These are phyloP conservation scores for Meiosimyza decipiens DNA, from an alignment of 2,888 invertebrate genomes.

Conservation along the genomic window DNA sequence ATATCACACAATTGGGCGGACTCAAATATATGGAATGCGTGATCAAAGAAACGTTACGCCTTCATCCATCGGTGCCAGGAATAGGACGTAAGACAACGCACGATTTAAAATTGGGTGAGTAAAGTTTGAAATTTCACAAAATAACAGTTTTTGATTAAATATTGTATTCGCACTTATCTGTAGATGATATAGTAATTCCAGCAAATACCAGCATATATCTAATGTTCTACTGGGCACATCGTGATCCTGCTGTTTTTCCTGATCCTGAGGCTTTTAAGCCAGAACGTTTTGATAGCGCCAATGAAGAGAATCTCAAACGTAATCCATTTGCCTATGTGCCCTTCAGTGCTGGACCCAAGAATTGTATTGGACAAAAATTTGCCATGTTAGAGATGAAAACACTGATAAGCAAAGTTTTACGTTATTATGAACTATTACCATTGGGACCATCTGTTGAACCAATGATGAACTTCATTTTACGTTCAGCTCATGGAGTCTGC, in stretches of 20 bases:
- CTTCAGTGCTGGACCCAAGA: conserved; percentile 60
- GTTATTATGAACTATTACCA: conserved; percentile 54
- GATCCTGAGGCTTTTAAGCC: conserved; percentile 56
- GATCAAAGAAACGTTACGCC: conserved; percentile 73
- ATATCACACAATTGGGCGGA: conserved; percentile 46
- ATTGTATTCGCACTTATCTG: not conserved
- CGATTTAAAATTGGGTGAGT: conserved; percentile 68
- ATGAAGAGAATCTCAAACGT: conserved; percentile 43
- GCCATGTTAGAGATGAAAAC: conserved; percentile 60
- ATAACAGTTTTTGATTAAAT: not conserved
- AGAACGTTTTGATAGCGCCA: conserved; percentile 66
- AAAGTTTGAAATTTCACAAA: conserved; percentile 52
- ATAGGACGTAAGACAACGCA: conserved; percentile 70
- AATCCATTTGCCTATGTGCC: conserved; percentile 56
- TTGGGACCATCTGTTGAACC: conserved; percentile 49
- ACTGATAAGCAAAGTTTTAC: conserved; percentile 53
- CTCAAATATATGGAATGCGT: conserved; percentile 70
- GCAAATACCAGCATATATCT: conserved; percentile 54
- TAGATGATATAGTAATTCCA: conserved; percentile 45
- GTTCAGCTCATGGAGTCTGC: conserved; percentile 52
- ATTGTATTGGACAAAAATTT: conserved; percentile 62
- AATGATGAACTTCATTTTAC: conserved; percentile 53
- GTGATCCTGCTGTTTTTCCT: conserved; percentile 51
- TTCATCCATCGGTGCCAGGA: conserved; percentile 75
- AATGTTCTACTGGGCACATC: conserved; percentile 48